Percentiles rank a stretch among this genome's conserved stretches.
phyloP scores from a whole-genome alignment of 2,888 invertebrate genomes.

The Phorcus lineatus region DNA sequence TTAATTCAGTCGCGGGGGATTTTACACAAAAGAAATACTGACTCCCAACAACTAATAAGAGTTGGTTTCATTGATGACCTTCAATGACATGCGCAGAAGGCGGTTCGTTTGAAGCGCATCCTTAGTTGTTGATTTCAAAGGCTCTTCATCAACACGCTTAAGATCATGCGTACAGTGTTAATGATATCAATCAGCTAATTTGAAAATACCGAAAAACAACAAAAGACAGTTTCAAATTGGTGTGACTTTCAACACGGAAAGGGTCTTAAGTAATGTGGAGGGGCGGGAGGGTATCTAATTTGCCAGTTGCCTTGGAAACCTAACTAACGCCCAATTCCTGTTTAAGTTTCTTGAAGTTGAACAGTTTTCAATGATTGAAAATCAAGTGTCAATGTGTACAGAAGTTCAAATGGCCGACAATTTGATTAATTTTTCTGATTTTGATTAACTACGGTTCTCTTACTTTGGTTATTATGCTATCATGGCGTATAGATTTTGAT shows the following conservation, averaged over 20 bases:
- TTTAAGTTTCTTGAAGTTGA: too few species aligned
- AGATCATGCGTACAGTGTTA: background rate
- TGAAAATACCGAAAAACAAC: background rate
- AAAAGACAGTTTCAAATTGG: background rate
- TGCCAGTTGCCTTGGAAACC: too few species aligned
- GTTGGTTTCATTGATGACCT: background rate
- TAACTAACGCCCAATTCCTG: too few species aligned
- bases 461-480: too few species aligned
- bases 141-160: background rate
- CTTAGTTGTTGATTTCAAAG: background rate
- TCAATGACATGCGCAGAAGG: background rate
- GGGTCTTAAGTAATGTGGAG: background rate
- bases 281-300: too few species aligned
- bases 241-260: background rate
- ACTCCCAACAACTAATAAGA: constrained; percentile 16
- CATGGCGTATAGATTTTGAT: too few species aligned
- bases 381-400: too few species aligned
- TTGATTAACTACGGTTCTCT: too few species aligned
- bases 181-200: background rate
- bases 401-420: too few species aligned
- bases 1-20: background rate
- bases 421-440: too few species aligned
- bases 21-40: constrained; percentile 18
- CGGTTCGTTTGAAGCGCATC: constrained; percentile 19
- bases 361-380: too few species aligned